A percentile compares a stretch with the other conserved stretches of the same genome.
Conservation (phyloP, 1,140 invertebrate species). For the Tetraneura akinire region DNA sequence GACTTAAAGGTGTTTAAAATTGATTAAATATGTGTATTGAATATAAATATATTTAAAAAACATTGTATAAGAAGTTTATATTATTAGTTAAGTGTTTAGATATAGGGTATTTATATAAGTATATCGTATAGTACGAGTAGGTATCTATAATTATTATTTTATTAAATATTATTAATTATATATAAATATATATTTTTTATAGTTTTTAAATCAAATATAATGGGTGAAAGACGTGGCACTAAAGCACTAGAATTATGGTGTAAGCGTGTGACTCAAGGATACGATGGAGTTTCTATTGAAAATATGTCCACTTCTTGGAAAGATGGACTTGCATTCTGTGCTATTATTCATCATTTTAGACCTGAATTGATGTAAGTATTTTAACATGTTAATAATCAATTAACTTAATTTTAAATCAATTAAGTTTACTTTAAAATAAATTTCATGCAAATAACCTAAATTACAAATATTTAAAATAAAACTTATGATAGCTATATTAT, state of each 20-base stretch:
- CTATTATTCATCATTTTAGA: conserved; percentile 92
- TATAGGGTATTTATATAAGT: too few species aligned
- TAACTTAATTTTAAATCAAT: not conserved
- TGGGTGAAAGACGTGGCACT: conserved; percentile 81
- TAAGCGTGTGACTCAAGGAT: conserved; percentile 81
- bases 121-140: too few species aligned
- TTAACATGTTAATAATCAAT: not conserved
- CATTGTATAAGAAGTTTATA: too few species aligned
- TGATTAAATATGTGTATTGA: too few species aligned
- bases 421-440: not conserved
- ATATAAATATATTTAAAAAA: too few species aligned
- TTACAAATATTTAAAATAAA: too few species aligned
- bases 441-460: too few species aligned
- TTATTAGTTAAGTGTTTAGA: too few species aligned
- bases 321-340: conserved; percentile 93
- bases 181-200: conserved; percentile 4
- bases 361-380: conserved; percentile 92
- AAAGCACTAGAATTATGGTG: conserved; percentile 89
- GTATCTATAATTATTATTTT: too few species aligned
- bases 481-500: too few species aligned
- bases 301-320: conserved; percentile 94
- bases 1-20: too few species aligned
- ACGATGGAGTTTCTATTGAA: conserved; percentile 80
- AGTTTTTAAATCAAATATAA: conserved; percentile 58
- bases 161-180: too few species aligned